Percentiles rank a stretch among this genome's conserved stretches.
phyloP scores from a whole-genome alignment of 2,888 invertebrate species.

The Eulithis testata region DNA sequence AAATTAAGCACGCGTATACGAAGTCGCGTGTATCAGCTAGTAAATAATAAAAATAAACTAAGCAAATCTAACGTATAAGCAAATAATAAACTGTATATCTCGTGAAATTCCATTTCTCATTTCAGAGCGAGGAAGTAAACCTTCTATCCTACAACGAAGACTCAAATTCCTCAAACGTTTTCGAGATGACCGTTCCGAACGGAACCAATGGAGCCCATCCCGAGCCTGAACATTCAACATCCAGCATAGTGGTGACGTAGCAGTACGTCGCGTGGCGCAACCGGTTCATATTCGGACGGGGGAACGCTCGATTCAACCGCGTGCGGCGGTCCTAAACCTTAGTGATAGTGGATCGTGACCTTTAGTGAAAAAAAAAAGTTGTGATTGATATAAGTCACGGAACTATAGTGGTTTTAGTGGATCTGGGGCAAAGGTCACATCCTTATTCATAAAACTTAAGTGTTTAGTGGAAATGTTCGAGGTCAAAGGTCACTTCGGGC shows the following conservation, averaged over 20 bases:
- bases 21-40: too few species aligned
- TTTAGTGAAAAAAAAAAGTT: constrained; percentile 2
- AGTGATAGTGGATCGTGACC: constrained; percentile 13
- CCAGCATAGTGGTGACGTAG: constrained; percentile 75
- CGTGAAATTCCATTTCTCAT: constrained; percentile 24
- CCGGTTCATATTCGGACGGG: constrained; percentile 73
- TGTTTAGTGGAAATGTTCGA: constrained; percentile 1
- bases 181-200: constrained; percentile 68
- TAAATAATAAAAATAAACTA: too few species aligned
- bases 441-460: background rate
- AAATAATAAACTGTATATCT: constrained; percentile 6
- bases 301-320: constrained; percentile 50
- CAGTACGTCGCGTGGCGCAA: constrained; percentile 75
- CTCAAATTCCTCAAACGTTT: constrained; percentile 77
- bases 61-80: too few species aligned
- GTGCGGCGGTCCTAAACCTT: constrained; percentile 28
- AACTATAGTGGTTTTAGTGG: constrained; percentile 10
- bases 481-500: constrained; percentile 9
- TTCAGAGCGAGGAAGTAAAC: constrained; percentile 75
- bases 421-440: background rate
- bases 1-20: too few species aligned
- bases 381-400: too few species aligned
- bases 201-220: constrained; percentile 39
- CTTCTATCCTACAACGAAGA: constrained; percentile 76
- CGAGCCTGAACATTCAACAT: constrained; percentile 47